A percentile compares a stretch with the other conserved stretches of the same genome.
phyloP scores from a whole-genome alignment of 2,888 invertebrate genomes.

The Marasmarcha lunaedactyla region DNA sequence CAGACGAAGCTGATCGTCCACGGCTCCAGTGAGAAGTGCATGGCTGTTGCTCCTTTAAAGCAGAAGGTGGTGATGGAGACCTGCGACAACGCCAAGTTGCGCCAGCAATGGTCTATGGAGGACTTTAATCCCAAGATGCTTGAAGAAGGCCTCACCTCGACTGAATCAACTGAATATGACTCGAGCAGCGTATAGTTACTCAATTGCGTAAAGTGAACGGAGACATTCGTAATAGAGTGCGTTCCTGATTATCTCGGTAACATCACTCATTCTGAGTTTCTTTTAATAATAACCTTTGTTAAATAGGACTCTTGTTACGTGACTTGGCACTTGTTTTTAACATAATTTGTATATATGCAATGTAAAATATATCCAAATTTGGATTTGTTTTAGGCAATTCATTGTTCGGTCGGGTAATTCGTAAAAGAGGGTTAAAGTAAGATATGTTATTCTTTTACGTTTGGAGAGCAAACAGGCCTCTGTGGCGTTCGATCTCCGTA shows the following conservation, averaged over 20 bases:
- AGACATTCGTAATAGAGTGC: too few relatives aligned
- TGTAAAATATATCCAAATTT: too few relatives aligned
- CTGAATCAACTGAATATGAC: too few relatives aligned
- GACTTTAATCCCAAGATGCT: constrained; percentile 77
- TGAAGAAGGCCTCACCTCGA: constrained; percentile 38
- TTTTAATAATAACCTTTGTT: constrained; percentile 8
- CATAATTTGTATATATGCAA: constrained; percentile 7
- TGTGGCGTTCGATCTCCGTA: too few relatives aligned
- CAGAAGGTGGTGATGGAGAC: constrained; percentile 88
- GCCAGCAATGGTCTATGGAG: constrained; percentile 87
- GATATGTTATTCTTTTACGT: too few relatives aligned
- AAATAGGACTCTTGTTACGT: constrained; percentile 7
- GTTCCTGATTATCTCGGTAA: constrained; percentile 58
- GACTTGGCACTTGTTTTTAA: constrained; percentile 8
- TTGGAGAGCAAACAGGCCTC: too few relatives aligned
- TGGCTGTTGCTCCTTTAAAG: constrained; percentile 85
- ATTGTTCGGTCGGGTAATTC: too few relatives aligned
- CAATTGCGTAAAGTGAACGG: too few relatives aligned
- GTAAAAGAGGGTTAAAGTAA: too few relatives aligned
- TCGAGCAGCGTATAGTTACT: too few relatives aligned
- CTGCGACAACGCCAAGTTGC: constrained; percentile 73
- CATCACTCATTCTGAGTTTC: too few relatives aligned
- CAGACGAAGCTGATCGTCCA: constrained; percentile 82
- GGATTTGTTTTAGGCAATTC: too few relatives aligned
- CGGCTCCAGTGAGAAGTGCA: constrained; percentile 93